Base-by-base conservation (phyloP, 2,888 invertebrate species). In the Exocentrus adspersus region DNA sequence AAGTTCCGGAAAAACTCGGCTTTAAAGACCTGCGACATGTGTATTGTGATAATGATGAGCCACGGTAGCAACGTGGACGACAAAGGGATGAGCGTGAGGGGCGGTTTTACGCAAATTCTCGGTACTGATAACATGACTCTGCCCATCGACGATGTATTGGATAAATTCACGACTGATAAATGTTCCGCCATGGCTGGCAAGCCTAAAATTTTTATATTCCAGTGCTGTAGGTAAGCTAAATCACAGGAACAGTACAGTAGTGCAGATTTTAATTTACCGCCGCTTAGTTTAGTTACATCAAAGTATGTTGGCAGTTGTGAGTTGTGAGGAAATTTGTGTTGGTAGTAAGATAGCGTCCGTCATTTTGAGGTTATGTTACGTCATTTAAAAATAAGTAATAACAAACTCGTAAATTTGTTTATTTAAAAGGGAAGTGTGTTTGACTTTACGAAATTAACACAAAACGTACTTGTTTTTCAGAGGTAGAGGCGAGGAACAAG, bases 151-250 rank as follows among this genome's bases (percentile, higher is more conserved):
- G 82, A 85, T 48, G 85, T 92, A 71, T 80, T 90, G 24, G 82
- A 86, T 30, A 83, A 85, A 72, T 91, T 92, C 80, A 86, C 85
- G 74, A 86, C 87, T 73, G 72, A 76, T 12, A 83, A 82, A 57
- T 87, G 89, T 77, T 83, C 84, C 0, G 76, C 79, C 57, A 82
- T 91, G 63, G 73, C 78, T 7, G 83, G 85, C 56, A 87, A 90
- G 74, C 91, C 92, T 17, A 92, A 92, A 82, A 87, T 92, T 59
- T 89, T 92, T 76, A 85, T 92, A 62, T 90, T 91, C 76, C 92
- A 92, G 76, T 87, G 87, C 69, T 92, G 91, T 81, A 86, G 90
- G 88, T 84, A 75, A 77, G 2, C 14, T 12, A 37, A 24, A 24
- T 24, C 7, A 24, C n/a, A n/a, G n/a, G n/a, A n/a, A n/a, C n/a